A percentile compares a stretch with the other conserved stretches of the same genome.
These are phyloP conservation scores for Notothenia coriiceps DNA, from an alignment of 2,113 vertebrate genomes.

Conservation along the genomic window DNA sequence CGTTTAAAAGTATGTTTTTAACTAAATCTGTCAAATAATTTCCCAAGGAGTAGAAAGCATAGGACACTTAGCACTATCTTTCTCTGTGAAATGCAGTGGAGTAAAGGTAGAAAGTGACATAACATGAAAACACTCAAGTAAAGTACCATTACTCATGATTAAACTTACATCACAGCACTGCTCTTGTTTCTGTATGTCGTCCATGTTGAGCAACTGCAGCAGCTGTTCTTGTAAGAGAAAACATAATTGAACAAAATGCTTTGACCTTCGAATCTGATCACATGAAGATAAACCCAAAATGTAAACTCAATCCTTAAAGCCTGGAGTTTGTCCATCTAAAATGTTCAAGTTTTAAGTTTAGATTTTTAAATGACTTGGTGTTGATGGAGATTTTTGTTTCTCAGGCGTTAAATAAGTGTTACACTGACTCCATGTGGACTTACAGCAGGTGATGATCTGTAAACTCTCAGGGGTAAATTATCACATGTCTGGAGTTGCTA, in stretches of 20 bases:
- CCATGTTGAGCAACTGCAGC: not conserved
- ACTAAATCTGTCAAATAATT: not conserved
- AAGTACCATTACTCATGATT: not conserved
- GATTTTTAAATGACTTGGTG: not conserved
- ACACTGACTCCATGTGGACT: not conserved
- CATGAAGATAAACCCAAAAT: not conserved
- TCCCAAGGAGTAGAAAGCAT: not conserved
- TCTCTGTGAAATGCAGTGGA: not conserved
- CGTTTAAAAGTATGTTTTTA: no score
- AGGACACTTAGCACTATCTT: no score
- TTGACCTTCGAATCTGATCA: not conserved
- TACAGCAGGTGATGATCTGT: not conserved
- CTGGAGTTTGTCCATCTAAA: not conserved
- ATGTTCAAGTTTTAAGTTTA: not conserved
- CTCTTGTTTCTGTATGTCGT: not conserved
- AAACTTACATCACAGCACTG: not conserved
- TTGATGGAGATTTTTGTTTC: not conserved
- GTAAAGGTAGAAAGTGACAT: not conserved
- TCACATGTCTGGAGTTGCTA: not conserved
- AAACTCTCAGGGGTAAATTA: not conserved
- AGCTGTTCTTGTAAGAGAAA: not conserved
- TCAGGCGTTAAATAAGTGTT: not conserved
- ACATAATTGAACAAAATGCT: not conserved
- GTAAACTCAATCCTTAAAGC: not conserved
- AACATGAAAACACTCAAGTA: not conserved